phyloP scores from a whole-genome alignment of 2,113 vertebrate species.

The Cichladusa arquata region DNA sequence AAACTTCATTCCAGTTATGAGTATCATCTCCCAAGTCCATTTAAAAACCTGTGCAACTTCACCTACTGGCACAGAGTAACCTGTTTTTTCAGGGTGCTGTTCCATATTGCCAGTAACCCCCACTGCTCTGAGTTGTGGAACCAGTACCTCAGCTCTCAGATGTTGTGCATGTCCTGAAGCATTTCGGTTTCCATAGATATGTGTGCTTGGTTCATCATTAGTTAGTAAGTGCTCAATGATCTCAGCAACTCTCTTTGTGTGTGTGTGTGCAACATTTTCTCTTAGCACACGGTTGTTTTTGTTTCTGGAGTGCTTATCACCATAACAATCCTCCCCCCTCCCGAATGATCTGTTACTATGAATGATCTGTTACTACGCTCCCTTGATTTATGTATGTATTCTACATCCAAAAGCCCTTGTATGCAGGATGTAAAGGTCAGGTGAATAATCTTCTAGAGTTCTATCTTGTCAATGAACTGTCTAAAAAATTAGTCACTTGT shows the following conservation, averaged over 20 bases:
- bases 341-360: neutral
- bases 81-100: neutral
- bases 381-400: neutral
- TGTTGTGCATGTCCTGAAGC: neutral
- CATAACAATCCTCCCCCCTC: neutral
- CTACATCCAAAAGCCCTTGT: neutral
- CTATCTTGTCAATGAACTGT: neutral
- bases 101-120: neutral
- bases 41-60: neutral
- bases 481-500: neutral
- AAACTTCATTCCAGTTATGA: neutral
- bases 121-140: neutral
- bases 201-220: neutral
- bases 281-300: rapidly evolving
- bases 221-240: neutral
- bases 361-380: neutral
- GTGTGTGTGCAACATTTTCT: neutral
- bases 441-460: neutral
- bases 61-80: neutral
- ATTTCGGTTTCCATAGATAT: neutral
- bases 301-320: neutral
- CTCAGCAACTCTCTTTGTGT: neutral
- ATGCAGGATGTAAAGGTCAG: neutral
- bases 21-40: neutral
- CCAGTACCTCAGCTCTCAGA: neutral